Evolutionary conservation across 1,140 invertebrate genomes (phyloP).

Genomic region (Aphis craccivora): DNA sequence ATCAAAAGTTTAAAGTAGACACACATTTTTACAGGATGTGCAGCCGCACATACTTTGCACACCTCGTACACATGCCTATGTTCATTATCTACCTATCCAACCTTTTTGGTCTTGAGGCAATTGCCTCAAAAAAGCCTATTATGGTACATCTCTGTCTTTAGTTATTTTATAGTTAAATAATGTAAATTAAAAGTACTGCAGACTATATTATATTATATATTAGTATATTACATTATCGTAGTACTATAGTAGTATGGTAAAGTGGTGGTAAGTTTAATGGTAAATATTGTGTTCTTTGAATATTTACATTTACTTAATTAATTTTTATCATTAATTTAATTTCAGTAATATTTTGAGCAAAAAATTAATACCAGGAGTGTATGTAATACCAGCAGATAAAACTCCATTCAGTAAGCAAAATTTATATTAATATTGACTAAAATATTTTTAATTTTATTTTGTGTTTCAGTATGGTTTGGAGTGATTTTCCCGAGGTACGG

Average conservation of each 20-base stretch:
- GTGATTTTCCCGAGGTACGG: constrained; percentile 89
- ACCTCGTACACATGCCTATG: too few relatives aligned
- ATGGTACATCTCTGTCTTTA: not conserved
- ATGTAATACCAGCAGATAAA: constrained; percentile 88
- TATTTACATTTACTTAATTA: not conserved
- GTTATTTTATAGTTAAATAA: not conserved
- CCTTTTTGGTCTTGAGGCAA: too few relatives aligned
- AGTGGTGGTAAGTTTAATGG: not conserved
- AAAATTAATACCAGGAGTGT: constrained; percentile 73
- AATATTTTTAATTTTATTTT: constrained; percentile 54
- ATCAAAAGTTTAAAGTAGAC: too few relatives aligned
- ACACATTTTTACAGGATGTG: too few relatives aligned
- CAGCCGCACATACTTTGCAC: too few relatives aligned
- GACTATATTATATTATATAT: too few relatives aligned
- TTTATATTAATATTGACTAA: not conserved
- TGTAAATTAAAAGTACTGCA: not conserved
- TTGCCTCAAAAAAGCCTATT: too few relatives aligned
- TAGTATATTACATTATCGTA: too few relatives aligned
- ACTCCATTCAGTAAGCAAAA: constrained; percentile 74
- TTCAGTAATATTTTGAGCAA: constrained; percentile 58
- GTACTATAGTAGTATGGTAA: not conserved
- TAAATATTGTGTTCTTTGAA: not conserved
- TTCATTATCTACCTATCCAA: too few relatives aligned
- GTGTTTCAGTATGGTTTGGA: constrained; percentile 87
- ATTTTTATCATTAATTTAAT: not conserved